Conservation (phyloP, 1,140 invertebrate genomes). For the Diachasmimorpha longicaudata region DNA sequence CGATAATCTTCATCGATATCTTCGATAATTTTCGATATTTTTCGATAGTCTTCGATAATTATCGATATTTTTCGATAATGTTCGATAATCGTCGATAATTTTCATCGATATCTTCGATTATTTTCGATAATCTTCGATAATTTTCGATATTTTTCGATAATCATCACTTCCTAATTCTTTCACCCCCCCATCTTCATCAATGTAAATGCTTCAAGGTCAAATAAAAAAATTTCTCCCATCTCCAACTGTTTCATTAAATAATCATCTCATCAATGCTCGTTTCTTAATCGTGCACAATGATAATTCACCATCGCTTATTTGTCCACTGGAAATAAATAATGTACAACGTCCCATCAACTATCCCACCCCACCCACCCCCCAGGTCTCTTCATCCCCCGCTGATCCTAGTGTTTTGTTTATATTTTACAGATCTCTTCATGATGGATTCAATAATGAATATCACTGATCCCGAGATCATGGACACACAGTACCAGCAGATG, state of each 20-base stretch:
- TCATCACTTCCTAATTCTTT: no score
- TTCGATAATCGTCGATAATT: background rate
- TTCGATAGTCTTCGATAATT: no score
- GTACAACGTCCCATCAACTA: background rate
- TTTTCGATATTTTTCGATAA: no score
- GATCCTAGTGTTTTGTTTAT: conserved; percentile 1
- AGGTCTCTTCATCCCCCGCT: background rate
- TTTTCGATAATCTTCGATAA: background rate
- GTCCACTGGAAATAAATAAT: background rate
- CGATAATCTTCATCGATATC: no score
- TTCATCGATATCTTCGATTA: no score
- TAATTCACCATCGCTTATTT: background rate
- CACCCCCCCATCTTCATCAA: background rate
- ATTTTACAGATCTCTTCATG: conserved; percentile 26
- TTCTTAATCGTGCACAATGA: background rate
- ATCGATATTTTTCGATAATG: no score
- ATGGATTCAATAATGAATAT: conserved; percentile 33
- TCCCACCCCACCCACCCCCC: background rate
- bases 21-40: no score
- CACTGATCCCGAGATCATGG: conserved; percentile 9
- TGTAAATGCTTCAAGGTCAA: background rate
- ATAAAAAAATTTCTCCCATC: background rate
- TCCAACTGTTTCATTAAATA: background rate
- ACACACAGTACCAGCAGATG: background rate
- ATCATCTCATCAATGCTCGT: background rate